A percentile compares a stretch with the other conserved stretches of the same genome.
phyloP scores from a whole-genome alignment of 2,797 vertebrate genomes.

The Myotis pilosus region DNA sequence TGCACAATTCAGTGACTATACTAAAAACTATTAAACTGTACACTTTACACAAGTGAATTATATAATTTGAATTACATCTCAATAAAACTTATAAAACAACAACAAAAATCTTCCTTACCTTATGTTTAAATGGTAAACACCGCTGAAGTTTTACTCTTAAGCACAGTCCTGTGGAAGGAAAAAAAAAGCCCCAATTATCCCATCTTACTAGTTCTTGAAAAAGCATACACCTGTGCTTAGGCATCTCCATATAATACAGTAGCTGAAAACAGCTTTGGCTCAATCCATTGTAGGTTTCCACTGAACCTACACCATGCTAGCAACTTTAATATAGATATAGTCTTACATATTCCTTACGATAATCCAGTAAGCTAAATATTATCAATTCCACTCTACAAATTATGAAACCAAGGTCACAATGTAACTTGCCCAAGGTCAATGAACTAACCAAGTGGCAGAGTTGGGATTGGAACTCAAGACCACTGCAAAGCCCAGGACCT shows the following conservation, averaged over 20 bases:
- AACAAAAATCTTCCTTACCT: constrained; percentile 86
- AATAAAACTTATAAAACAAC: constrained; percentile 22
- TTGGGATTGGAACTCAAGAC: background rate
- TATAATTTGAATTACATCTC: background rate
- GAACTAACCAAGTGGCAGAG: background rate
- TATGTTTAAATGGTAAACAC: constrained; percentile 97
- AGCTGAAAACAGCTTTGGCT: background rate
- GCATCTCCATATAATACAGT: background rate
- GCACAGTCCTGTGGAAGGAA: constrained; percentile 90
- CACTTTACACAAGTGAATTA: background rate
- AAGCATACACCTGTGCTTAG: background rate
- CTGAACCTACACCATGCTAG: background rate
- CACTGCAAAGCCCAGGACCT: background rate
- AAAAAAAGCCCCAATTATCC: background rate
- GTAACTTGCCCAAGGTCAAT: background rate
- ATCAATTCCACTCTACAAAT: background rate
- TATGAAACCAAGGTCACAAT: constrained; percentile 10
- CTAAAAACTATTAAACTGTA: background rate
- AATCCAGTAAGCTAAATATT: background rate
- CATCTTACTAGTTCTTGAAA: constrained; percentile 25
- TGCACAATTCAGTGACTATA: background rate
- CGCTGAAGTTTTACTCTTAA: constrained; percentile 96
- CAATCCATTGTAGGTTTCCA: background rate
- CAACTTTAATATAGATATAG: background rate
- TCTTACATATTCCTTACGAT: background rate